These are phyloP conservation scores for Rhinichthys osculus DNA, from an alignment of 2,797 vertebrate species.

Conservation along the genomic window DNA sequence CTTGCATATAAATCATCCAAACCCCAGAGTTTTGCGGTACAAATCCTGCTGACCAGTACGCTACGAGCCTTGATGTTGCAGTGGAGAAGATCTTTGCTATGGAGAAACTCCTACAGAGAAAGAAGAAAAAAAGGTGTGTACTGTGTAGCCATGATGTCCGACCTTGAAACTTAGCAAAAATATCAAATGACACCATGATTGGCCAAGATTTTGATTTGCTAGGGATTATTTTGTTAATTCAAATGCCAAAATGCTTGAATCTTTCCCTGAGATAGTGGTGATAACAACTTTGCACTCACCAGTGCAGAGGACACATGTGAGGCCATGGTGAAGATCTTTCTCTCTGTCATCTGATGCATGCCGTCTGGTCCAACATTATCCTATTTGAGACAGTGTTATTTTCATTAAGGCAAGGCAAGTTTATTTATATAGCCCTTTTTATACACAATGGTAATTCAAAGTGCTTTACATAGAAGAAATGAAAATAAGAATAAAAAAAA, in stretches of 20 bases:
- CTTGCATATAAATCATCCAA: slow-evolving; percentile 83
- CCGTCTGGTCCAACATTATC: slow-evolving; percentile 74
- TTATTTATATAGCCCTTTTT: no score
- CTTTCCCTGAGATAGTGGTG: neutral
- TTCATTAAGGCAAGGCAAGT: neutral
- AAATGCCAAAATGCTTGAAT: neutral
- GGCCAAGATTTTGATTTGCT: neutral
- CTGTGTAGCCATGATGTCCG: neutral
- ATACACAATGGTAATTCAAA: no score
- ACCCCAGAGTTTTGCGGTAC: slow-evolving; percentile 87
- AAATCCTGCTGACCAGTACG: slow-evolving; percentile 82
- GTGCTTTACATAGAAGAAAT: no score
- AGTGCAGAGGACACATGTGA: slow-evolving; percentile 87
- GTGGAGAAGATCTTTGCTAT: slow-evolving; percentile 86
- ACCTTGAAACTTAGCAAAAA: neutral
- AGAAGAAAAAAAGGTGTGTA: slow-evolving; percentile 10
- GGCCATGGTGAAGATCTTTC: slow-evolving; percentile 85
- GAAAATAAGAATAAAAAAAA: no score
- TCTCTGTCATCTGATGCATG: slow-evolving; percentile 89
- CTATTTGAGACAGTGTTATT: slow-evolving; percentile 67
- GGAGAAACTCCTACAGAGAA: slow-evolving; percentile 84
- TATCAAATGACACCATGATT: neutral
- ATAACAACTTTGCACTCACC: slow-evolving; percentile 76
- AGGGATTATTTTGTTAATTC: neutral
- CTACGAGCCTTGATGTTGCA: slow-evolving; percentile 88